Evolutionary conservation across 1,140 invertebrate genomes (phyloP), one percentile per base, ranked within the genome.

Genomic region (Lepidurus couesii): DNA sequence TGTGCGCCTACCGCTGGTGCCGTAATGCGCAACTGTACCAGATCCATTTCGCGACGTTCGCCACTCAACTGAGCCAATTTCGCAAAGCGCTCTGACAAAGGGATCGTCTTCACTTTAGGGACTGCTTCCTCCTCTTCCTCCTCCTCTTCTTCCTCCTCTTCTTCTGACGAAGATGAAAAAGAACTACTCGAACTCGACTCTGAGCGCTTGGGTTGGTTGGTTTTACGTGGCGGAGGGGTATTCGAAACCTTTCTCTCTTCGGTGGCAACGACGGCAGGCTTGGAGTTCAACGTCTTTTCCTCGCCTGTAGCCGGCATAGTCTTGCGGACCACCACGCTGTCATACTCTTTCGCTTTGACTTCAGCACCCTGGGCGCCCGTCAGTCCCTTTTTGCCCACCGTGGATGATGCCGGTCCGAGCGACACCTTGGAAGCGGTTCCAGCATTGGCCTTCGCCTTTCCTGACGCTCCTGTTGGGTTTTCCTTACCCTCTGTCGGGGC

Each of bases 61-160:
- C 80, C 80, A 76, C 82, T 82, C 0, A 83, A 78, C 73, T 83
- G 82, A 9, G 82, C 82, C 16, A 83, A 76, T 78, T 82, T 81
- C 2, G 81, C 82, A 78, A 83, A 83, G n/a, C 82, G 79, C 53
- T 83, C 81, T 1, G 82, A 83, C n/a, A 83, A 73, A 5, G 81
- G 81, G 78, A 82, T 81, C 73, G 16, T 79, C 78, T 79, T 79
- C 43, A 42, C 73, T 47, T 45, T 74, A 16, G 53, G 73, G 26
- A 45, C 78, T 13, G 44, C 42, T 44, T 75, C 73, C 21, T 79
- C 73, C 7, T 65, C 77, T n/a, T n/a, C n/a, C 1, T 73, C 78
- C 43, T 75, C 74, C 1, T 45, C 26, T 2, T 79, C 77, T 0
- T 78, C 77, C 6, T 78, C 65, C 0, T 78, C 78, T 75, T 43